phyloP scores from a whole-genome alignment of 2,113 vertebrate genomes.

The Australoheros scitulus region DNA sequence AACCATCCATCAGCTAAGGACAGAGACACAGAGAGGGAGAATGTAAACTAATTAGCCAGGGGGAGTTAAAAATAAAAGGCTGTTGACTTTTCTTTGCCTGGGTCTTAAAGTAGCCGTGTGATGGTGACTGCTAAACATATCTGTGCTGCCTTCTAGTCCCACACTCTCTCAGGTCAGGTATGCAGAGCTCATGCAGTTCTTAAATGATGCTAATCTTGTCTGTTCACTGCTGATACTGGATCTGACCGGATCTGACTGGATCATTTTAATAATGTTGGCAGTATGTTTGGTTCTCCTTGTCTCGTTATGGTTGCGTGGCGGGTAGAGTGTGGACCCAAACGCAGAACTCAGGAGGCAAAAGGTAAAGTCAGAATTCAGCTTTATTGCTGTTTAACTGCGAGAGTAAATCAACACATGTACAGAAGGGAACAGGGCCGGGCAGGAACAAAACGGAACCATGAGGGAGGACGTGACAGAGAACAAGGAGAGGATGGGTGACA shows the following conservation, averaged over 20 bases:
- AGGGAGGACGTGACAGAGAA: too few relatives aligned
- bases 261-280: not conserved
- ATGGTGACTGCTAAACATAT: slow-evolving; percentile 29
- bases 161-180: slow-evolving; percentile 11
- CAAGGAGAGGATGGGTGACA: too few relatives aligned
- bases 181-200: slow-evolving; percentile 7
- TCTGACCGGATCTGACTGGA: not conserved
- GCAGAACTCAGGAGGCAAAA: too few relatives aligned
- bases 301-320: too few relatives aligned
- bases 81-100: slow-evolving; percentile 56
- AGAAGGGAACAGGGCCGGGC: too few relatives aligned
- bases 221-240: slow-evolving; percentile 13
- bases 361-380: too few relatives aligned
- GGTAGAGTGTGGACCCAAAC: too few relatives aligned
- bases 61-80: slow-evolving; percentile 59
- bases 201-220: slow-evolving; percentile 36
- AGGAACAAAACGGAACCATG: too few relatives aligned
- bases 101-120: slow-evolving; percentile 18
- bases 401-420: too few relatives aligned
- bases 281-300: not conserved
- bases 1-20: slow-evolving; percentile 40
- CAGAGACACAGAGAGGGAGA: slow-evolving; percentile 14
- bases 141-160: slow-evolving; percentile 15
- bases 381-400: too few relatives aligned
- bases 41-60: slow-evolving; percentile 63